These are phyloP conservation scores for Cepaea nemoralis DNA, from an alignment of 1,140 invertebrate genomes.

Conservation along the genomic window DNA sequence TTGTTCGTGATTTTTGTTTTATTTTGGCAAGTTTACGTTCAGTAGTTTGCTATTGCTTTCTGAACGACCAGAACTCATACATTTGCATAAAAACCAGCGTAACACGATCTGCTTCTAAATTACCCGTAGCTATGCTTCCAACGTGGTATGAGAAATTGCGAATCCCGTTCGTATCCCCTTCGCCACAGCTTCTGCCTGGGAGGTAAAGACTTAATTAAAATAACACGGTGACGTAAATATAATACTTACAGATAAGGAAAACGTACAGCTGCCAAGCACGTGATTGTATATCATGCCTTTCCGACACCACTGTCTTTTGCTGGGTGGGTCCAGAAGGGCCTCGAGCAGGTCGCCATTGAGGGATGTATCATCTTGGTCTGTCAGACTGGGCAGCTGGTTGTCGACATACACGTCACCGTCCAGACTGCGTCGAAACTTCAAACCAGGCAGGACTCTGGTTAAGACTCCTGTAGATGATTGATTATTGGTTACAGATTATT, in stretches of 20 bases:
- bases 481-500: too few relatives aligned
- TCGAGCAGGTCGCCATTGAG: conserved; percentile 16
- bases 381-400: background rate
- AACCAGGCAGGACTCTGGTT: background rate
- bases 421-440: background rate
- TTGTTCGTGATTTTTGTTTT: too few relatives aligned
- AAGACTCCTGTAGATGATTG: background rate
- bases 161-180: too few relatives aligned
- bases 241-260: conserved; percentile 39
- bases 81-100: too few relatives aligned
- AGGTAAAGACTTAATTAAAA: too few relatives aligned
- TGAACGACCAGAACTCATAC: too few relatives aligned
- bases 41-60: too few relatives aligned
- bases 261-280: conserved; percentile 35
- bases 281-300: conserved; percentile 42
- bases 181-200: too few relatives aligned
- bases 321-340: conserved; percentile 24
- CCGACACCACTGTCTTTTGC: conserved; percentile 44
- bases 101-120: too few relatives aligned
- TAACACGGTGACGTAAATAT: background rate
- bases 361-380: background rate
- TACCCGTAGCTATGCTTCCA: too few relatives aligned
- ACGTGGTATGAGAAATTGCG: too few relatives aligned
- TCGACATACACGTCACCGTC: background rate
- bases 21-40: too few relatives aligned